Conservation (phyloP, 2,888 invertebrate species). For the Noctua pronuba region DNA sequence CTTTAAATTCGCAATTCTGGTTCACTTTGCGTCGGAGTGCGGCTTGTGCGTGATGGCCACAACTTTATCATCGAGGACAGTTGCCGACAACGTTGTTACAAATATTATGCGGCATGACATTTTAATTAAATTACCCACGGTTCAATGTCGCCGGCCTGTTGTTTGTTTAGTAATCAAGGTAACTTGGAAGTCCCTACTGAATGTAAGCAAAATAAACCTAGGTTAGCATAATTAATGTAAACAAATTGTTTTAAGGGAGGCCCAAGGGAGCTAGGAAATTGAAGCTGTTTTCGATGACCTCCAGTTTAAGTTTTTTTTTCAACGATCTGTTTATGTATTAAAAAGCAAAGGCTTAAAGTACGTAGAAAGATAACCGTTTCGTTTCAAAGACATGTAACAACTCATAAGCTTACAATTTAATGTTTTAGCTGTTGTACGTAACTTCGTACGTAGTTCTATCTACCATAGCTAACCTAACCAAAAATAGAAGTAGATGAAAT, state of each 20-base stretch:
- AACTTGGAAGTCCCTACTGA: conserved; percentile 36
- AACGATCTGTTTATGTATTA: not conserved
- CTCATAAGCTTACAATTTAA: not conserved
- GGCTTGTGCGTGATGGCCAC: conserved; percentile 70
- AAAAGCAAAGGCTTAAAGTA: not conserved
- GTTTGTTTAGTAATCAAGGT: conserved; percentile 41
- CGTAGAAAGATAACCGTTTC: not conserved
- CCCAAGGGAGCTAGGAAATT: not conserved
- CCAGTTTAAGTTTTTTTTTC: not conserved
- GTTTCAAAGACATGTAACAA: not conserved
- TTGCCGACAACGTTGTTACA: conserved; percentile 57
- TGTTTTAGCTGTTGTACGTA: not conserved
- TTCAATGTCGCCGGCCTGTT: conserved; percentile 29
- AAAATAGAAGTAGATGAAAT: not conserved
- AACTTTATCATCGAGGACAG: conserved; percentile 71
- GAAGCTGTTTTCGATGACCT: not conserved
- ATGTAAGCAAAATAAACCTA: conserved; percentile 13
- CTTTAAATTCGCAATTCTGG: conserved; percentile 29
- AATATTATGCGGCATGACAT: conserved; percentile 33
- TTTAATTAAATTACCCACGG: conserved; percentile 53
- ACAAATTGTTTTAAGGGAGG: not conserved
- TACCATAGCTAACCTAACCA: not conserved
- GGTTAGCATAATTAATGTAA: not conserved
- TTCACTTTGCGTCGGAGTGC: conserved; percentile 57
- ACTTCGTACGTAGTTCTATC: not conserved